Evolutionary conservation across 2,113 vertebrate species (phyloP).

Genomic region (Mustela lutreola): DNA sequence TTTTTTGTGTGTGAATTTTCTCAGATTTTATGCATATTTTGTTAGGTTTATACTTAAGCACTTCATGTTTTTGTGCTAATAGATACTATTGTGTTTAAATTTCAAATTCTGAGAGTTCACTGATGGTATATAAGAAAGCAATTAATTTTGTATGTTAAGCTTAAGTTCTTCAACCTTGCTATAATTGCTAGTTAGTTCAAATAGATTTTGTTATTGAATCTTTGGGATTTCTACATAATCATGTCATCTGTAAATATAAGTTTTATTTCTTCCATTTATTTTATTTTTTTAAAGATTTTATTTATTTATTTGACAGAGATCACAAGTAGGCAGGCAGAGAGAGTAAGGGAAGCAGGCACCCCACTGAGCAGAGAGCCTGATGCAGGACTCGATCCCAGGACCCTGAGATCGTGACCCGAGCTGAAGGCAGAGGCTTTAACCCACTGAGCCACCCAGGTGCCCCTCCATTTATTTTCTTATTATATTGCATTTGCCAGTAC

Average conservation of each 20-base stretch:
- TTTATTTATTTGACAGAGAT: no score
- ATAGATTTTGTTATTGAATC: background rate
- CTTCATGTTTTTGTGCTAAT: background rate
- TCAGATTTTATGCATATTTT: slow-evolving; percentile 1
- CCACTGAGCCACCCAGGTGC: no score
- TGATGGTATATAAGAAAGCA: background rate
- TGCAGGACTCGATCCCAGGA: no score
- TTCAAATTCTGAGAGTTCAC: background rate
- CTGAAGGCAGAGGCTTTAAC: no score
- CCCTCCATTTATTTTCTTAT: background rate
- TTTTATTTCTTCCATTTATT: background rate
- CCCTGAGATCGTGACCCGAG: no score
- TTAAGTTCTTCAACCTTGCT: background rate
- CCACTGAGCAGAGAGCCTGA: no score
- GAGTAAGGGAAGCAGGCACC: no score
- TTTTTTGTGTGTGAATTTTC: background rate
- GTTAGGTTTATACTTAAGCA: background rate
- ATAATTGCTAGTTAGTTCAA: background rate
- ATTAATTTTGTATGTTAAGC: background rate
- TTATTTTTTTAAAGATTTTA: no score
- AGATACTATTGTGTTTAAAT: background rate
- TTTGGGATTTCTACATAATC: background rate
- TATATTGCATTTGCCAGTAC: background rate
- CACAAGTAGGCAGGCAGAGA: no score
- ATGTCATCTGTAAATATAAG: background rate